Conservation (phyloP, 2,797 vertebrate genomes). For the Chelidonichthys spinosus region DNA sequence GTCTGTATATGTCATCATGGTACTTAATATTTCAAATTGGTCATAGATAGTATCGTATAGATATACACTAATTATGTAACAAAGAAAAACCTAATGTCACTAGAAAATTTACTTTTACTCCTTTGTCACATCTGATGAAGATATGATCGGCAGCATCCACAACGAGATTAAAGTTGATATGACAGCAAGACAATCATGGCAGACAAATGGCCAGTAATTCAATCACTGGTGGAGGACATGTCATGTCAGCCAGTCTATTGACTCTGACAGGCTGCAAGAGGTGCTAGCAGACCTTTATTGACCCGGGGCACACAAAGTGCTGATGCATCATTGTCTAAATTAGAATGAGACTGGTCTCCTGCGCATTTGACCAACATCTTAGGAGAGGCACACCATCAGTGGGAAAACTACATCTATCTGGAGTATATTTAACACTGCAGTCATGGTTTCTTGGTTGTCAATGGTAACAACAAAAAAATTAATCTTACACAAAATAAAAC, state of each 20-base stretch:
- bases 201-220: conserved; percentile 84
- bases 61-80: neutral
- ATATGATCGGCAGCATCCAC: conserved; percentile 49
- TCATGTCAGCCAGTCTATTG: conserved; percentile 79
- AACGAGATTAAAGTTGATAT: conserved; percentile 72
- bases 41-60: neutral
- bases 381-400: conserved; percentile 4
- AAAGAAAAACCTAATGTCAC: conserved; percentile 22
- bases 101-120: conserved; percentile 28
- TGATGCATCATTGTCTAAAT: conserved; percentile 83
- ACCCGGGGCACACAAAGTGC: conserved; percentile 75
- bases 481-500: neutral
- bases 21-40: conserved; percentile 3
- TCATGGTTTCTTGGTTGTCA: neutral
- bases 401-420: neutral
- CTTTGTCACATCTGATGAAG: conserved; percentile 45
- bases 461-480: neutral
- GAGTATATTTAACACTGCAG: neutral
- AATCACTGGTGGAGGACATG: conserved; percentile 79
- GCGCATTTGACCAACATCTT: conserved; percentile 64
- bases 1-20: neutral
- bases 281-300: conserved; percentile 75
- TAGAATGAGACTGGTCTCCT: conserved; percentile 63
- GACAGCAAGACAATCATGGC: conserved; percentile 79
- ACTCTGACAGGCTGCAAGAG: conserved; percentile 75